Conservation (phyloP, 2,888 invertebrate genomes). For the Cyrtodaria siliqua region DNA sequence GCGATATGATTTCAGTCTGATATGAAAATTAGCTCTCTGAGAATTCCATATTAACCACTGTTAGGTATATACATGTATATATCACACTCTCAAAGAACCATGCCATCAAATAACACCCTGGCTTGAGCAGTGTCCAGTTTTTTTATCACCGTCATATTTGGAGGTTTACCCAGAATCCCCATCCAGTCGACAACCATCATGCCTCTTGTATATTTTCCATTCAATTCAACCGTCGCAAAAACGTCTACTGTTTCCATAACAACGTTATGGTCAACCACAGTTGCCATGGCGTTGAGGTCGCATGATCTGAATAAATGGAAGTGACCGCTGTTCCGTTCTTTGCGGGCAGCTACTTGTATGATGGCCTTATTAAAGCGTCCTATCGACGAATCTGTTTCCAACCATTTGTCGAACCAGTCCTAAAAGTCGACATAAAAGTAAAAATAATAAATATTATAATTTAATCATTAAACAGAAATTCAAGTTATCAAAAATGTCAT, state of each 20-base stretch:
- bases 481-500: no score
- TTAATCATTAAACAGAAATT: no score
- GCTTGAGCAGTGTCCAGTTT: slow-evolving; percentile 68
- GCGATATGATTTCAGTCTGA: no score
- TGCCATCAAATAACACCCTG: slow-evolving; percentile 59
- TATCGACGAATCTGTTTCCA: slow-evolving; percentile 66
- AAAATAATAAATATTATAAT: no score
- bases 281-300: slow-evolving; percentile 77
- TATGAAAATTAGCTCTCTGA: no score
- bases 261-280: slow-evolving; percentile 70
- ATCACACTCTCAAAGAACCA: no score
- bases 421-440: no score
- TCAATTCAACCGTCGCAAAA: slow-evolving; percentile 88
- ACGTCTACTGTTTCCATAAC: slow-evolving; percentile 67
- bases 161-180: slow-evolving; percentile 51
- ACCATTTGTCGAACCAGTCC: slow-evolving; percentile 74
- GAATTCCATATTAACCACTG: no score
- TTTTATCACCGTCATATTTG: slow-evolving; percentile 75
- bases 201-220: slow-evolving; percentile 88
- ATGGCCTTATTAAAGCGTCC: slow-evolving; percentile 70
- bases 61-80: no score
- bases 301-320: slow-evolving; percentile 71
- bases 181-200: slow-evolving; percentile 89
- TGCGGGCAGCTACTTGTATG: slow-evolving; percentile 27
- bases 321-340: slow-evolving; percentile 33